Evolutionary conservation across 2,113 vertebrate genomes (phyloP).

Genomic region (Rhinolophus sinicus): DNA sequence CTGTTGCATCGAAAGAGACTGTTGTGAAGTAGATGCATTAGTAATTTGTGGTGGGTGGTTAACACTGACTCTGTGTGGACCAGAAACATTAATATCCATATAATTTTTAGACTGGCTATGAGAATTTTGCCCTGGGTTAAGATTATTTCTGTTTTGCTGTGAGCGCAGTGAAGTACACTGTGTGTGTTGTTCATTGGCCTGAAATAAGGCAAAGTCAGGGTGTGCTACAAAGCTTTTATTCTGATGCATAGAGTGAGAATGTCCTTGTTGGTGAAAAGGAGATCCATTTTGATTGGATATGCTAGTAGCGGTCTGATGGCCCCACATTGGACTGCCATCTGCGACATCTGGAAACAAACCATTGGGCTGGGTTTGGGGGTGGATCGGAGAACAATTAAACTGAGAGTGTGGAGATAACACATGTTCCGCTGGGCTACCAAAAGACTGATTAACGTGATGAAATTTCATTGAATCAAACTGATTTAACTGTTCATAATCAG

Average conservation of each 20-base stretch:
- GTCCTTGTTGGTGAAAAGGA: slow-evolving; percentile 91
- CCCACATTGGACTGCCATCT: slow-evolving; percentile 96
- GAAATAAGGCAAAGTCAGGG: slow-evolving; percentile 94
- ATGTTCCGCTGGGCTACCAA: slow-evolving; percentile 87
- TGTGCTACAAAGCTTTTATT: slow-evolving; percentile 91
- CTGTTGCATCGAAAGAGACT: slow-evolving; percentile 87
- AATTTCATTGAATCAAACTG: slow-evolving; percentile 93
- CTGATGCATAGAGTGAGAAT: slow-evolving; percentile 91
- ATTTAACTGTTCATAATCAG: slow-evolving; percentile 92
- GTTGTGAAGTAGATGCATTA: slow-evolving; percentile 86
- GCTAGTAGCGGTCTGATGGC: slow-evolving; percentile 90
- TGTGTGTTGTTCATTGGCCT: slow-evolving; percentile 89
- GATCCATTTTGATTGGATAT: slow-evolving; percentile 89
- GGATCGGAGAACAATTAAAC: slow-evolving; percentile 91
- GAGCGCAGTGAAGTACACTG: slow-evolving; percentile 86
- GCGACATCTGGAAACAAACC: slow-evolving; percentile 94
- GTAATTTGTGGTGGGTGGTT: slow-evolving; percentile 87
- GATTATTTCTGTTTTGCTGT: slow-evolving; percentile 85
- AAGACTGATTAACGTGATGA: slow-evolving; percentile 90
- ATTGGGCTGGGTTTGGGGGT: slow-evolving; percentile 91
- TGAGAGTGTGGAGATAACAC: slow-evolving; percentile 92
- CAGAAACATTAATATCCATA: slow-evolving; percentile 88
- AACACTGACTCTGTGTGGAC: slow-evolving; percentile 87
- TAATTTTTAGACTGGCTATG: slow-evolving; percentile 90
- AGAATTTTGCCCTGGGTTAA: slow-evolving; percentile 87